A percentile compares a stretch with the other conserved stretches of the same genome.
Evolutionary conservation across 2,797 vertebrate species (phyloP).

Genomic region (Falco columbarius): DNA sequence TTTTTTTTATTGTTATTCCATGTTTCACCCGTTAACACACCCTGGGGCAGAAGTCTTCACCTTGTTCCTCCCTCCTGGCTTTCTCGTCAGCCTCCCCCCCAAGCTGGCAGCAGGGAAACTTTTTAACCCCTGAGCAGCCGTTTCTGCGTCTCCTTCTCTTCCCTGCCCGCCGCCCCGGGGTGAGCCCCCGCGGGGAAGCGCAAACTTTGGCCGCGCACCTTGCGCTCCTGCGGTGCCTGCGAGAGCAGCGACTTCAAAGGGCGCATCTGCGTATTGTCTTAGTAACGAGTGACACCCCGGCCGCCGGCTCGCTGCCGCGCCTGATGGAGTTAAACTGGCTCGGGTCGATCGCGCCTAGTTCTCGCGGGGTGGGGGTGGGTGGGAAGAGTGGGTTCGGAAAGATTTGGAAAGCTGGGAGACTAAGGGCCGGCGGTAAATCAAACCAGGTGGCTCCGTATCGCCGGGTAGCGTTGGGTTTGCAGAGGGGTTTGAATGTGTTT

Average conservation of each 20-base stretch:
- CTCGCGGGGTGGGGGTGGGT: neutral
- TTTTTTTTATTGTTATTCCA: neutral
- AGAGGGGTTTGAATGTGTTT: neutral
- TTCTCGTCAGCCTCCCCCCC: neutral
- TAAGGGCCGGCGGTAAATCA: neutral
- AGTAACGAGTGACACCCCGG: conserved; percentile 66
- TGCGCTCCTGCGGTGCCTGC: neutral
- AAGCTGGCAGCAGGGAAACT: neutral
- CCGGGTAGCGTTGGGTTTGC: neutral
- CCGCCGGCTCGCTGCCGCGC: neutral
- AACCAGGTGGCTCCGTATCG: neutral
- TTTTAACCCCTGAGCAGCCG: conserved; percentile 12
- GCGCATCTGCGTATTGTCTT: conserved; percentile 71
- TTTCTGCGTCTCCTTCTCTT: neutral
- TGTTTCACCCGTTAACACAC: neutral
- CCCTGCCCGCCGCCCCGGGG: neutral
- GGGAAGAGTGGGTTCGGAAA: too few relatives aligned
- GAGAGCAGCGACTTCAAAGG: conserved; percentile 35
- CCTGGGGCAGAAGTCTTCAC: neutral
- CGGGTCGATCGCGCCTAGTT: neutral
- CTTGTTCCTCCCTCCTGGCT: neutral
- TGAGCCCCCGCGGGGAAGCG: neutral
- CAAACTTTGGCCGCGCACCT: conserved; percentile 59
- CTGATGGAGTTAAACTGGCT: conserved; percentile 7
- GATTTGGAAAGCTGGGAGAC: neutral